Evolutionary conservation across 1,140 invertebrate genomes (phyloP), one percentile per base, ranked within the genome.

Genomic region (Schmidtea mediterranea): DNA sequence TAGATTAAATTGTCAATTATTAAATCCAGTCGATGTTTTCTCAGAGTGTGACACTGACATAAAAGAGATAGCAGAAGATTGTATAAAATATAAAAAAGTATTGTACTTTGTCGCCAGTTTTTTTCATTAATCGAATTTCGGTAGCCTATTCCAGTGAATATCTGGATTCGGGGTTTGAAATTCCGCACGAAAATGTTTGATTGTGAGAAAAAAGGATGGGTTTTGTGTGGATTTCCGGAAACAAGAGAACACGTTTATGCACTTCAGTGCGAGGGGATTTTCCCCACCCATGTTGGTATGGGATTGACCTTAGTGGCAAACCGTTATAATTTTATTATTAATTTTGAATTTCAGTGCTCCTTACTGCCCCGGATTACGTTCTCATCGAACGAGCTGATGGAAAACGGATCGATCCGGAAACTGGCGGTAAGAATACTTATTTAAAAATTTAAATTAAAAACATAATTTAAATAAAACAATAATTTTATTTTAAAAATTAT

Each of bases 371-470:
- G 18, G 63, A 65, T 52, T 61, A 57, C 15, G 62, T 64, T n/a
- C 51, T 67, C 15, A 59, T 65, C 38, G 65, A 66, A 48, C 59
- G 65, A 57, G 61, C 63, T 26, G 55, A 57, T 21, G 63, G 63
- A 8, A 65, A 63, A 52, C 55, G 63, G 47, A 53, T 63, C 32
- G 63, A 66, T 53, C 59, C 58, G 13, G 56, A 57, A 54, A 65
- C 59, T 46, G 61, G 60, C 56, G 63, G 63, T 63, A 48, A 48
- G 43, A 43, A 18, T 18, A 8, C 37, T 26, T 21, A 19, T 37
- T n/a, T 45, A 26, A 37, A 1, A 18, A 43, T 48, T 8, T 2
- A 19, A 1, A 13, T 21, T 24, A 24, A 13, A 36, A 22, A 46
- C 43, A 12, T 36, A 45, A 39, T n/a, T 45, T 15, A 32, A 32